phyloP scores from a whole-genome alignment of 2,797 vertebrate species.

The Eulemur albifrons region DNA sequence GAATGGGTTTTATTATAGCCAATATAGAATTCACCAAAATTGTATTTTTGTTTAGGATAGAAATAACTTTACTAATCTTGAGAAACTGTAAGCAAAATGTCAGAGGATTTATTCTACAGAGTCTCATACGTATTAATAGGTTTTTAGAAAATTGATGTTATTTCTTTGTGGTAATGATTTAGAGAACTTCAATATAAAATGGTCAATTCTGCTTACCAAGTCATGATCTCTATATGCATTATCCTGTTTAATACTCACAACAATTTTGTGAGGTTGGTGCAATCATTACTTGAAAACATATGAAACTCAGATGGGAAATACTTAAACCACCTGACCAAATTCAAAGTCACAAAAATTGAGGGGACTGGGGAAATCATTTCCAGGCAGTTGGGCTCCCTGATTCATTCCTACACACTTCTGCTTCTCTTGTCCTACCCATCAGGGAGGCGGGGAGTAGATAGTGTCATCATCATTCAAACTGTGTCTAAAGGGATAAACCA shows the following conservation, averaged over 20 bases:
- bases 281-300: background rate
- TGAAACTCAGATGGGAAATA: background rate
- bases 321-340: background rate
- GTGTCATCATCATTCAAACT: background rate
- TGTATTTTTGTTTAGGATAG: background rate
- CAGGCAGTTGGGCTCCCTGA: background rate
- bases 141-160: background rate
- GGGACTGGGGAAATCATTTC: fast-evolving
- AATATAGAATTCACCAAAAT: background rate
- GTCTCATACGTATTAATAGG: background rate
- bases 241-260: background rate
- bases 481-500: background rate
- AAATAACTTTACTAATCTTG: background rate
- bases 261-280: background rate
- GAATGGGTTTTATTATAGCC: background rate
- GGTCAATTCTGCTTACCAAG: background rate
- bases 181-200: background rate
- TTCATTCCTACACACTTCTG: too few relatives aligned
- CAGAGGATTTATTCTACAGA: background rate
- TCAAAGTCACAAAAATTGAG: background rate
- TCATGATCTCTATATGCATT: background rate
- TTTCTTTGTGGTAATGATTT: background rate
- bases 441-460: too few relatives aligned
- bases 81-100: background rate
- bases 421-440: background rate